phyloP scores from a whole-genome alignment of 2,888 invertebrate genomes.

The Liposcelis brunnea region DNA sequence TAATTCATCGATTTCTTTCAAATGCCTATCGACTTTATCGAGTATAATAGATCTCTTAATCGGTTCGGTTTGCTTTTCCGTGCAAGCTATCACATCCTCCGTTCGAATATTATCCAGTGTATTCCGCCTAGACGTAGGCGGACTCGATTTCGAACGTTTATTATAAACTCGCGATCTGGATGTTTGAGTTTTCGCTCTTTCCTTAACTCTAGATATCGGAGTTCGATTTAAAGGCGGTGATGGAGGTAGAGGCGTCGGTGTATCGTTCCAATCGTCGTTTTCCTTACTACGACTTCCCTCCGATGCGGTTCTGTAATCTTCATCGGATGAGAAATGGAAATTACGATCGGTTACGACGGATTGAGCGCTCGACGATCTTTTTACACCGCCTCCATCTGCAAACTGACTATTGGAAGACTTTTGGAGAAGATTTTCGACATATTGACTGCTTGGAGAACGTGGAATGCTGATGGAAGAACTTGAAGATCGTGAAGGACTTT shows the following conservation, averaged over 20 bases:
- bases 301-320: slow-evolving; percentile 73
- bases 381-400: too few relatives aligned
- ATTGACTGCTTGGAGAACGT: too few relatives aligned
- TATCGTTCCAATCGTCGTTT: slow-evolving; percentile 69
- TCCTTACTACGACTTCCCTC: slow-evolving; percentile 51
- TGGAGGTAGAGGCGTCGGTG: slow-evolving; percentile 41
- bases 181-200: slow-evolving; percentile 33
- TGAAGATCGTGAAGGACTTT: too few relatives aligned
- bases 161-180: slow-evolving; percentile 30
- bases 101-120: slow-evolving; percentile 35
- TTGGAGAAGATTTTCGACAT: too few relatives aligned
- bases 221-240: slow-evolving; percentile 45
- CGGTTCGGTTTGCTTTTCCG: too few relatives aligned
- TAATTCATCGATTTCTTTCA: slow-evolving; percentile 48
- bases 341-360: too few relatives aligned
- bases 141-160: slow-evolving; percentile 42
- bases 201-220: slow-evolving; percentile 45
- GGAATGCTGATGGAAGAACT: too few relatives aligned
- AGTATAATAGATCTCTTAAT: slow-evolving; percentile 15
- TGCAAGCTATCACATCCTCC: too few relatives aligned
- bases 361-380: too few relatives aligned
- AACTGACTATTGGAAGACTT: too few relatives aligned
- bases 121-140: slow-evolving; percentile 39
- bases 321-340: slow-evolving; percentile 63
- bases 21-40: slow-evolving; percentile 40